Percentiles rank a stretch among this genome's conserved stretches.
Evolutionary conservation across 2,113 vertebrate species (phyloP).

Genomic region (Xiphias gladius): DNA sequence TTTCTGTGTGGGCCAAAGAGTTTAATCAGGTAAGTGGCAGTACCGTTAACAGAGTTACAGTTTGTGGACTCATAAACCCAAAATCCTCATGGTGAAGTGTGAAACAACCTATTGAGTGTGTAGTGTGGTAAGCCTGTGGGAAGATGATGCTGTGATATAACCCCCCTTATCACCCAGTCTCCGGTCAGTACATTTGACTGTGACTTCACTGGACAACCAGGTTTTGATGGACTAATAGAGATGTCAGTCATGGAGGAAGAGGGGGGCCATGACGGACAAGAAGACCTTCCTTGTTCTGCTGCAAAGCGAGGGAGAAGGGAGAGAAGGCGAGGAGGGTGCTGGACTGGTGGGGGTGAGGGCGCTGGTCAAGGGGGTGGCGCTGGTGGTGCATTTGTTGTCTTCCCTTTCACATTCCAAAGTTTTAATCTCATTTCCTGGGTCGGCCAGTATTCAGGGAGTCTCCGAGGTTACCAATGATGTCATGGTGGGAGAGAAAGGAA

Average conservation of each 20-base stretch:
- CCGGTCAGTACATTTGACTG: constrained; percentile 22
- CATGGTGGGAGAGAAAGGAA: constrained; percentile 67
- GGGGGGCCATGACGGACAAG: constrained; percentile 49
- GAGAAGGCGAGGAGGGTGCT: constrained; percentile 18
- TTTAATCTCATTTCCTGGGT: constrained; percentile 83
- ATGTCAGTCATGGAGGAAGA: constrained; percentile 52
- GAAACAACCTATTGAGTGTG: not conserved
- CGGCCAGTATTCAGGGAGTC: constrained; percentile 69
- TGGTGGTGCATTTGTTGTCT: constrained; percentile 44
- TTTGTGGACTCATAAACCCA: constrained; percentile 1
- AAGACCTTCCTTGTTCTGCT: constrained; percentile 70
- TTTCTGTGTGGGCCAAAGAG: constrained; percentile 12
- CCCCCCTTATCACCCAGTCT: not conserved
- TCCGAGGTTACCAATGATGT: constrained; percentile 81
- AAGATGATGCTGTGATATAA: constrained; percentile 2
- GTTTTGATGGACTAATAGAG: constrained; percentile 58
- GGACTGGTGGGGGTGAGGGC: constrained; percentile 4
- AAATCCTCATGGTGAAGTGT: constrained; percentile 21
- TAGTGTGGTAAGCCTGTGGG: constrained; percentile 5
- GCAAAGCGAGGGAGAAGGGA: not conserved
- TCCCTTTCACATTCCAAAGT: constrained; percentile 78
- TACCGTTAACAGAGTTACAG: constrained; percentile 13
- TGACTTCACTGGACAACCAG: constrained; percentile 54
- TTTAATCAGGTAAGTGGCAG: constrained; percentile 68
- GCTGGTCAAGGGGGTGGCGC: not conserved